These are phyloP conservation scores for Neotoxoptera formosana DNA, from an alignment of 1,140 invertebrate species.

Conservation along the genomic window DNA sequence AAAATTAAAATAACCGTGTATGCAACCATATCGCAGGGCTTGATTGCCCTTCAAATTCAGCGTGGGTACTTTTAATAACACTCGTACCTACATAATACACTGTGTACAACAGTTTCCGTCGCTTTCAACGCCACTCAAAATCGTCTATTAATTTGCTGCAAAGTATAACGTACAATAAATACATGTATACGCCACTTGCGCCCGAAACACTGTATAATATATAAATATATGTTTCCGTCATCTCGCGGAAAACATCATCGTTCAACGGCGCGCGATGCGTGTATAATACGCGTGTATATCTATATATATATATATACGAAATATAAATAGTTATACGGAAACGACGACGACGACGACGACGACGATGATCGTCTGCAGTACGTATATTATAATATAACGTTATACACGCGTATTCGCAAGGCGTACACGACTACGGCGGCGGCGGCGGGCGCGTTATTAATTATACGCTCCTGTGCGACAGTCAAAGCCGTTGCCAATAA, in stretches of 20 bases:
- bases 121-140: background rate
- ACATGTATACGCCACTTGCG: background rate
- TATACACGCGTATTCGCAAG: background rate
- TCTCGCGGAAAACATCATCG: background rate
- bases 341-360: too few species aligned
- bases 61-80: background rate
- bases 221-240: background rate
- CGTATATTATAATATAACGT: too few species aligned
- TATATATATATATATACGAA: background rate
- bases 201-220: background rate
- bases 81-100: background rate
- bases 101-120: background rate
- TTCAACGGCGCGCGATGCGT: background rate
- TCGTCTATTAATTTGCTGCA: background rate
- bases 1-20: background rate
- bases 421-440: background rate
- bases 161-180: background rate
- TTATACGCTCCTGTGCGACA: background rate
- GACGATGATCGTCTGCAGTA: background rate
- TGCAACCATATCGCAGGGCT: background rate
- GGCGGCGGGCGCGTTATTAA: background rate
- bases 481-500: conserved; percentile 19
- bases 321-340: conserved; percentile 12
- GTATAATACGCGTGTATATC: background rate
- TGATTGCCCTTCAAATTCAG: background rate